Conservation (phyloP, 2,113 vertebrate species). For the Callionymus lyra region DNA sequence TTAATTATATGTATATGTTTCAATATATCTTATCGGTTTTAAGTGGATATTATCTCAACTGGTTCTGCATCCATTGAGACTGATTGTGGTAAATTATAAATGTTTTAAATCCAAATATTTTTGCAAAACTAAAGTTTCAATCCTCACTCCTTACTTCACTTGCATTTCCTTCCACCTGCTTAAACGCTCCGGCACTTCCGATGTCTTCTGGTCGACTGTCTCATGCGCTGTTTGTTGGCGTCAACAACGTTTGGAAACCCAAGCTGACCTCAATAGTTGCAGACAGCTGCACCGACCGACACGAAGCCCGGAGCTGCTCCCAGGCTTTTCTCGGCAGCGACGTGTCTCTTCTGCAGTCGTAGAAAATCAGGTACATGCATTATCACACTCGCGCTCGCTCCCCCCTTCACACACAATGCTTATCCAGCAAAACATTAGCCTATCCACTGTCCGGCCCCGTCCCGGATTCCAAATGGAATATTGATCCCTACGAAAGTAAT, state of each 20-base stretch:
- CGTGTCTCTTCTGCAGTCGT: conserved; percentile 40
- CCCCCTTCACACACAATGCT: conserved; percentile 34
- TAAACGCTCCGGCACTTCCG: conserved; percentile 4
- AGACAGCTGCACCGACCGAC: conserved; percentile 56
- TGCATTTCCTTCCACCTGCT: not conserved
- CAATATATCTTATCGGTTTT: too few species aligned
- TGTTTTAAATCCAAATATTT: too few species aligned
- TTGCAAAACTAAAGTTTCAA: too few species aligned
- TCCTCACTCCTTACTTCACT: too few species aligned
- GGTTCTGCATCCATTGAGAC: too few species aligned
- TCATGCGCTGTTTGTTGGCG: conserved; percentile 24
- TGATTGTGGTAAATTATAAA: too few species aligned
- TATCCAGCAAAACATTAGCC: conserved; percentile 57
- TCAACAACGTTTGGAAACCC: conserved; percentile 30
- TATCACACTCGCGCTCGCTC: conserved; percentile 11
- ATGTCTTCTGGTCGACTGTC: conserved; percentile 36
- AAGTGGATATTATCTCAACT: too few species aligned
- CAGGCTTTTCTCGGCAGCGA: conserved; percentile 41
- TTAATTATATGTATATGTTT: too few species aligned
- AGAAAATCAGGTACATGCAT: conserved; percentile 43
- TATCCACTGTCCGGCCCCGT: conserved; percentile 46
- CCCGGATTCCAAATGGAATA: conserved; percentile 56
- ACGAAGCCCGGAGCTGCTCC: conserved; percentile 50
- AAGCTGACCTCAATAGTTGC: conserved; percentile 52
- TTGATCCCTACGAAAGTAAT: conserved; percentile 57